Evolutionary conservation across 2,797 vertebrate species (phyloP).

Genomic region (Coendou prehensilis): DNA sequence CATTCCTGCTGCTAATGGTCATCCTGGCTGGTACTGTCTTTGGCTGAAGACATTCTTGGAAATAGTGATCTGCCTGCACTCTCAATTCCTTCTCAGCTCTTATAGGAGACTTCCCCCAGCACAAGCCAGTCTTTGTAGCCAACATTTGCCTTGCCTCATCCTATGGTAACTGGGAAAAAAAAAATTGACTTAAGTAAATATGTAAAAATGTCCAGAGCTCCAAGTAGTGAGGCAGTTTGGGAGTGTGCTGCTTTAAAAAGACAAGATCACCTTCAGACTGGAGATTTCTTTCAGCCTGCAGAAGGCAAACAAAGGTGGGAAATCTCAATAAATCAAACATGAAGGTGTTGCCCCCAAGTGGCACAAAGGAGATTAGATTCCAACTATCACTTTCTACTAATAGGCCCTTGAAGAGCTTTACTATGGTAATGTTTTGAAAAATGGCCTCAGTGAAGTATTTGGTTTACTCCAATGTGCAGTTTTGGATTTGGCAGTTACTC

Average conservation of each 20-base stretch:
- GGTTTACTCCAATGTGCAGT: background rate
- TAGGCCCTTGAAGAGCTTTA: constrained; percentile 66
- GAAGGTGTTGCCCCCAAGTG: constrained; percentile 91
- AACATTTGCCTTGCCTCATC: background rate
- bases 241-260: constrained; percentile 65
- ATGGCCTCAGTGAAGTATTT: background rate
- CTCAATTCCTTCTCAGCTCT: background rate
- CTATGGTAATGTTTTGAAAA: background rate
- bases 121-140: background rate
- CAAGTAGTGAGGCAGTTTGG: constrained; percentile 33
- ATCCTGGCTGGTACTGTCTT: background rate
- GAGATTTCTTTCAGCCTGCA: constrained; percentile 72
- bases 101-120: background rate
- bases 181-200: background rate
- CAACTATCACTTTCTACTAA: constrained; percentile 78
- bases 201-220: background rate
- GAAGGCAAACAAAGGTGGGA: constrained; percentile 77
- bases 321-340: constrained; percentile 89
- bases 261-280: constrained; percentile 17
- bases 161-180: background rate
- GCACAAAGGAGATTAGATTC: constrained; percentile 86
- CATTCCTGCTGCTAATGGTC: background rate
- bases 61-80: background rate
- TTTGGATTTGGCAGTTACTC: background rate
- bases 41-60: background rate